Evolutionary conservation across 2,113 vertebrate genomes (phyloP).

Genomic region (Dromiciops gliroides): DNA sequence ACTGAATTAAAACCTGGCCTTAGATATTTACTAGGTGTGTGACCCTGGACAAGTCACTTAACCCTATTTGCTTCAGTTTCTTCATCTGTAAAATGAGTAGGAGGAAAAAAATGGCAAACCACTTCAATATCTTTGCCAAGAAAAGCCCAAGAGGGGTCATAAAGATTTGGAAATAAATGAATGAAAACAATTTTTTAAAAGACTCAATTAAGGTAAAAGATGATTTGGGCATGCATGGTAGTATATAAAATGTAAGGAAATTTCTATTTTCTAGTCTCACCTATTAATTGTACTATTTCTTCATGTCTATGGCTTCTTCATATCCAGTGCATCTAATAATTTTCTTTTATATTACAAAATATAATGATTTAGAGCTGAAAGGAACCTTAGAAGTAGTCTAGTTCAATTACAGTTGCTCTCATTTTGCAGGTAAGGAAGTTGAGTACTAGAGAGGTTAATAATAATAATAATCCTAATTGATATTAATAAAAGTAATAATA

Average conservation of each 20-base stretch:
- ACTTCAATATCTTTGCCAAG: too few species aligned
- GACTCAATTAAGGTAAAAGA: too few species aligned
- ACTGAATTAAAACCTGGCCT: neutral
- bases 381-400: neutral
- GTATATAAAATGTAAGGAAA: neutral
- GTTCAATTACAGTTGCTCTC: neutral
- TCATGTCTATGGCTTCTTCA: neutral
- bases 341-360: neutral
- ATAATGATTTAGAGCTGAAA: neutral
- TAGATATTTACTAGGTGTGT: neutral
- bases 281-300: neutral
- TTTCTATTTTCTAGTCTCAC: neutral
- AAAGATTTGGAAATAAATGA: too few species aligned
- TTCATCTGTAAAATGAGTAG: too few species aligned
- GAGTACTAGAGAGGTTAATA: neutral
- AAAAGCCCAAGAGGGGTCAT: too few species aligned
- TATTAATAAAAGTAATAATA: neutral
- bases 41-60: neutral
- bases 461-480: neutral
- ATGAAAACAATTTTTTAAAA: too few species aligned
- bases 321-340: neutral
- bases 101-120: too few species aligned
- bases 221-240: too few species aligned
- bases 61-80: neutral
- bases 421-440: neutral